Conservation (phyloP, 2,113 vertebrate species). For the Thermophis baileyi region DNA sequence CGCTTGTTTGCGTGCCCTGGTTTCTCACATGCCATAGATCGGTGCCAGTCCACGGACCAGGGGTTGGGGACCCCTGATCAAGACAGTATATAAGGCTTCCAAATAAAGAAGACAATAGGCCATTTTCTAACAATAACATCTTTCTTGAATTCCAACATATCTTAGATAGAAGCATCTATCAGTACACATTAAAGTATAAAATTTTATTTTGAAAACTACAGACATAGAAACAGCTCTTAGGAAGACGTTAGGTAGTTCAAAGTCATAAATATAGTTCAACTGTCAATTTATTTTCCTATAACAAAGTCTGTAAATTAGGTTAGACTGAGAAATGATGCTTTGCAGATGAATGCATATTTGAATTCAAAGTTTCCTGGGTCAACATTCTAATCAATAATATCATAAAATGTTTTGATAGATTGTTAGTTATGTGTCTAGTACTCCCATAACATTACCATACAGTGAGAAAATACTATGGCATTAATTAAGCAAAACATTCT, state of each 20-base stretch:
- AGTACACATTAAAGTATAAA: neutral
- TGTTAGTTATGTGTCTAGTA: neutral
- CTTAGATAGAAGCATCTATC: neutral
- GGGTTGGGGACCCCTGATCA: neutral
- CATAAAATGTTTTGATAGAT: neutral
- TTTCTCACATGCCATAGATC: too few relatives aligned
- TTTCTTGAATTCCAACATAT: neutral
- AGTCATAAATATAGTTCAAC: neutral
- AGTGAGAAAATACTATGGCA: neutral
- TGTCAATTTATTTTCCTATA: neutral
- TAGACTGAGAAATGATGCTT: neutral
- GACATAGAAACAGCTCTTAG: neutral
- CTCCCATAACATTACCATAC: neutral
- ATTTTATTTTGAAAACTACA: neutral
- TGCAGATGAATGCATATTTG: neutral
- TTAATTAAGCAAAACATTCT: neutral
- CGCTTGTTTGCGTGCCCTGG: too few relatives aligned
- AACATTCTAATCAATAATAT: neutral
- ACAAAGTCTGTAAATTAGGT: neutral
- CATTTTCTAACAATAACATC: neutral
- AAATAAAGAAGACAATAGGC: neutral
- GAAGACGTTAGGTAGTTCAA: neutral
- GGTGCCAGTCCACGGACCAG: too few relatives aligned
- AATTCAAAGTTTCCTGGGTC: neutral
- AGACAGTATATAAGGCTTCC: neutral